These are phyloP conservation scores for Zeugodacus cucurbitae DNA, from an alignment of 1,140 invertebrate genomes.

Conservation along the genomic window DNA sequence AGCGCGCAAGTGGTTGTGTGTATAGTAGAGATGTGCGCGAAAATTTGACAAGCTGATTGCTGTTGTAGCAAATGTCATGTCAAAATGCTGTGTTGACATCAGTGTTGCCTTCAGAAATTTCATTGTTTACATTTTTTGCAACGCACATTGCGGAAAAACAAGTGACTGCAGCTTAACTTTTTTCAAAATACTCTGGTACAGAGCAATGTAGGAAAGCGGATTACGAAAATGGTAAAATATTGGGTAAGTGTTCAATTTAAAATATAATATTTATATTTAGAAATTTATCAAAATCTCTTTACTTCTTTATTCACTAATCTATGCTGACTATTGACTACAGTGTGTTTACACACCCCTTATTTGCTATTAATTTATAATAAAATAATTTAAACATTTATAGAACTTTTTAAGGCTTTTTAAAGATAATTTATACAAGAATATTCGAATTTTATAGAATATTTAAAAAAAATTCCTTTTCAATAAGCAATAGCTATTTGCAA, in stretches of 20 bases:
- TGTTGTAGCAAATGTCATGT: not conserved
- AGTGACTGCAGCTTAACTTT: not conserved
- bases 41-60: slow-evolving; percentile 12
- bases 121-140: slow-evolving; percentile 16
- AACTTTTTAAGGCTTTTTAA: too few species aligned
- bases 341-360: too few species aligned
- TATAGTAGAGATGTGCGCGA: not conserved
- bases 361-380: too few species aligned
- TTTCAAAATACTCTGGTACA: not conserved
- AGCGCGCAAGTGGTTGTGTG: not conserved
- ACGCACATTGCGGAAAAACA: not conserved
- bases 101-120: not conserved
- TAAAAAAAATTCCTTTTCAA: too few species aligned
- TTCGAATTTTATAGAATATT: too few species aligned
- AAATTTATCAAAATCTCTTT: too few species aligned
- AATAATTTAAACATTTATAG: too few species aligned
- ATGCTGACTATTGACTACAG: too few species aligned
- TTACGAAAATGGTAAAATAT: not conserved
- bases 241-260: not conserved
- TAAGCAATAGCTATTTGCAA: too few species aligned
- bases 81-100: slow-evolving; percentile 4
- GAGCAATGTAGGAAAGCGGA: not conserved
- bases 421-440: too few species aligned
- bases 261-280: not conserved
- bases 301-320: too few species aligned